These are phyloP conservation scores for Solen grandis DNA, from an alignment of 1,140 invertebrate genomes.

Conservation along the genomic window DNA sequence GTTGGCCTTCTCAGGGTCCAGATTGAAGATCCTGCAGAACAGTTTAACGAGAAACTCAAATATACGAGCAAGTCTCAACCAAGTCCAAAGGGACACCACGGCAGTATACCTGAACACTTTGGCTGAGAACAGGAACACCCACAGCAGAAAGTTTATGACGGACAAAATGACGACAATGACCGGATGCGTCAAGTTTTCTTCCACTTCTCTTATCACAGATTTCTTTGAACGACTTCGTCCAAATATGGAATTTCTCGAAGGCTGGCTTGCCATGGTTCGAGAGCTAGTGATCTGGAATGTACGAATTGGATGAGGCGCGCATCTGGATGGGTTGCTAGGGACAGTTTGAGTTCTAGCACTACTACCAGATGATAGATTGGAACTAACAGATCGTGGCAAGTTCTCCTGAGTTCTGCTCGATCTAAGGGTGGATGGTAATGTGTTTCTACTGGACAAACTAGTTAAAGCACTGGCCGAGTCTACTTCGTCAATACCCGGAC, in stretches of 20 bases:
- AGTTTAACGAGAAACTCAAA: slow-evolving; percentile 66
- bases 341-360: not conserved
- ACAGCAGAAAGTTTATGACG: slow-evolving; percentile 60
- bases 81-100: slow-evolving; percentile 54
- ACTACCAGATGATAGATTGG: not conserved
- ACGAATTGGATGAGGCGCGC: slow-evolving; percentile 41
- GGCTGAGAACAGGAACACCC: slow-evolving; percentile 52
- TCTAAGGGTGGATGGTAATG: slow-evolving; percentile 10
- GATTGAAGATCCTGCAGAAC: slow-evolving; percentile 73
- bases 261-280: not conserved
- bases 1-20: slow-evolving; percentile 75
- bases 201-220: slow-evolving; percentile 54
- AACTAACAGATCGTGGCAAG: not conserved
- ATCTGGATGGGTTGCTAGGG: not conserved
- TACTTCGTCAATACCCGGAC: slow-evolving; percentile 19
- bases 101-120: slow-evolving; percentile 58
- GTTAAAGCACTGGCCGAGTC: not conserved
- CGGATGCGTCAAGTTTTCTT: slow-evolving; percentile 44
- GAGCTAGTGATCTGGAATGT: slow-evolving; percentile 35
- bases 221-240: slow-evolving; percentile 32
- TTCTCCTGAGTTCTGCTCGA: not conserved
- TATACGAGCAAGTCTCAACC: slow-evolving; percentile 55
- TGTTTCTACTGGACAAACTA: not conserved
- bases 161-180: slow-evolving; percentile 54
- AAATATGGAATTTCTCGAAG: slow-evolving; percentile 33